These are phyloP conservation scores for Cybosia mesomella DNA, from an alignment of 2,888 invertebrate genomes.

Conservation along the genomic window DNA sequence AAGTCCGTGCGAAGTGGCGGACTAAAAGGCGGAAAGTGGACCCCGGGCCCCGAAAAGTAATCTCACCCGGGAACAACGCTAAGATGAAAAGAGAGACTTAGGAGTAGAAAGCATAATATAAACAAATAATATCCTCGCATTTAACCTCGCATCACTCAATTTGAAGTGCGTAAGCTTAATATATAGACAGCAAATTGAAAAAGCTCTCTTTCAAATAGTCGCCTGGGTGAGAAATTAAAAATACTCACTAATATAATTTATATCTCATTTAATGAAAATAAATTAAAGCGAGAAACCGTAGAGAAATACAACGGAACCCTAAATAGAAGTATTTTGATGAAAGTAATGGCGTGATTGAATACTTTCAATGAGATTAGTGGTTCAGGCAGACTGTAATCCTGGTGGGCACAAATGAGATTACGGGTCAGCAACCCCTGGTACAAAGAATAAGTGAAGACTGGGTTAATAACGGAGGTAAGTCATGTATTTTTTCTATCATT, in stretches of 20 bases:
- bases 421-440: constrained; percentile 31
- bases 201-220: constrained; percentile 27
- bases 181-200: constrained; percentile 30
- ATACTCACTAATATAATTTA: constrained; percentile 33
- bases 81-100: not conserved
- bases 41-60: not conserved
- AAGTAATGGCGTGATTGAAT: constrained; percentile 26
- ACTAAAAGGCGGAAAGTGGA: not conserved
- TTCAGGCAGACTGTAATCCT: constrained; percentile 35
- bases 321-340: constrained; percentile 13
- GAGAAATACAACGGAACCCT: constrained; percentile 13
- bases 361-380: constrained; percentile 31
- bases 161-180: constrained; percentile 21
- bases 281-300: constrained; percentile 27
- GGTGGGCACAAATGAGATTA: constrained; percentile 45
- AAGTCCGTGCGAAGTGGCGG: not conserved
- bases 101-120: constrained; percentile 5
- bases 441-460: constrained; percentile 24
- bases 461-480: constrained; percentile 23
- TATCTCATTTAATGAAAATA: constrained; percentile 28
- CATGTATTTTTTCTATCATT: not conserved
- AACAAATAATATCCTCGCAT: constrained; percentile 6
- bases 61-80: not conserved
- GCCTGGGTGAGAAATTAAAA: constrained; percentile 24
- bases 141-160: constrained; percentile 16